phyloP scores from a whole-genome alignment of 2,113 vertebrate genomes.

The Pycnonotus jocosus region DNA sequence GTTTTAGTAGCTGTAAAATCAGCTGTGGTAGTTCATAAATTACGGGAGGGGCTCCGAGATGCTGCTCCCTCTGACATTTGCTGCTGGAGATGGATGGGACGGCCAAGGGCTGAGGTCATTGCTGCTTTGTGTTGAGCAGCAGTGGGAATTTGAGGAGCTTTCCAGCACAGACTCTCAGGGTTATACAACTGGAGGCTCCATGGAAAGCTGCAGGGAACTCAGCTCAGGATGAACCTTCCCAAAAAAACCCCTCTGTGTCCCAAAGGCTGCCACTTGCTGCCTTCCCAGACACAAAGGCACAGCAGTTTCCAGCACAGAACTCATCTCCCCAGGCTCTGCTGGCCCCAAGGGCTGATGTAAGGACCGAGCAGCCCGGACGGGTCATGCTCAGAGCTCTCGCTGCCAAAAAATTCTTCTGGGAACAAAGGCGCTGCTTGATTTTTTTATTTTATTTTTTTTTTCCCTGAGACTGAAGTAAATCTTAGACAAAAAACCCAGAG shows the following conservation, averaged over 20 bases:
- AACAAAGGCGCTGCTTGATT: not conserved
- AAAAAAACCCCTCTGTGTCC: not conserved
- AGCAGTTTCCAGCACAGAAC: not conserved
- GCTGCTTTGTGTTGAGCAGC: not conserved
- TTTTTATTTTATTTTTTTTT: not conserved
- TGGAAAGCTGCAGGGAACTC: not conserved
- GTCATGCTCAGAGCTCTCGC: not conserved
- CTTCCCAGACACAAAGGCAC: not conserved
- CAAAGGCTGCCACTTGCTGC: not conserved
- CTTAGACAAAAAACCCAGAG: slow-evolving; percentile 37
- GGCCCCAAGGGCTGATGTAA: not conserved
- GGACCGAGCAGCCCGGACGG: accelerated
- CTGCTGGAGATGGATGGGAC: not conserved
- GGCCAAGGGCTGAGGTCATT: slow-evolving; percentile 20
- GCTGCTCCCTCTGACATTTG: not conserved
- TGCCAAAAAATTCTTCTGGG: slow-evolving; percentile 33
- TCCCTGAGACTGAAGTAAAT: not conserved
- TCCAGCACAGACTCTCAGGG: not conserved
- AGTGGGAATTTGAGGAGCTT: not conserved
- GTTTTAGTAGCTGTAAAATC: slow-evolving; percentile 11
- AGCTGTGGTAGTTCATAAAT: not conserved
- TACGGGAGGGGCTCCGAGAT: not conserved
- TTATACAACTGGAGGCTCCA: slow-evolving; percentile 7
- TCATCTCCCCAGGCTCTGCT: not conserved
- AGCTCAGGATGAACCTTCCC: not conserved